Percentiles rank a stretch among this genome's conserved stretches.
These are phyloP conservation scores for Rhyzopertha dominica DNA, from an alignment of 1,140 invertebrate species.

Conservation along the genomic window DNA sequence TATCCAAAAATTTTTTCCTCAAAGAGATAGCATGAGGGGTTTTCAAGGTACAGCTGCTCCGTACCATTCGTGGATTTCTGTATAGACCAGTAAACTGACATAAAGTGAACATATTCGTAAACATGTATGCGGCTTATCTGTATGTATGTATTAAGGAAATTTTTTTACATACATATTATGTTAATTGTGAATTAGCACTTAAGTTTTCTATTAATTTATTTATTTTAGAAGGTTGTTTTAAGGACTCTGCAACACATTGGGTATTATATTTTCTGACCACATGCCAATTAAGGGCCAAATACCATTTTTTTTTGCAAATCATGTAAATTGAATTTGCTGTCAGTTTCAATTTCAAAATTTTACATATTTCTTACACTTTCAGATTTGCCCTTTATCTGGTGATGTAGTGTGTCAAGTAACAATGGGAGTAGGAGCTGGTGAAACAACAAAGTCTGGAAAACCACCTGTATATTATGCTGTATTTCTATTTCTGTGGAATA, in stretches of 20 bases:
- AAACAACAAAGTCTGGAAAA: conserved; percentile 26
- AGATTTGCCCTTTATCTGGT: conserved; percentile 44
- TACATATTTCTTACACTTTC: conserved; percentile 7
- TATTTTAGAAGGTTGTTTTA: neutral
- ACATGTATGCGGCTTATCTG: too few species aligned
- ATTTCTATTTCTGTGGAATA: conserved; percentile 42
- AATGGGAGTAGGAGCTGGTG: conserved; percentile 43
- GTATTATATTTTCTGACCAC: neutral
- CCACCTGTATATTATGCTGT: conserved; percentile 34
- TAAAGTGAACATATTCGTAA: too few species aligned
- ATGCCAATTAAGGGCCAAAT: neutral
- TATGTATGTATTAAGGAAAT: too few species aligned
- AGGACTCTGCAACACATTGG: neutral
- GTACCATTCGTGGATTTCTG: too few species aligned
- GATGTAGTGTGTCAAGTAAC: conserved; percentile 42
- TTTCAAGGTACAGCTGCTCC: too few species aligned
- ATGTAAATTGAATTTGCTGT: neutral
- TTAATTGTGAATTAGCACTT: neutral
- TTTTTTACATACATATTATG: too few species aligned
- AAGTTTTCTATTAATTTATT: conserved; percentile 2
- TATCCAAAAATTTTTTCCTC: too few species aligned
- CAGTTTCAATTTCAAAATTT: neutral
- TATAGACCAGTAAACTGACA: too few species aligned
- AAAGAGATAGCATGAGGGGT: too few species aligned
- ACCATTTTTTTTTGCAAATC: neutral